phyloP scores from a whole-genome alignment of 1,140 invertebrate species.

The Limonius californicus region DNA sequence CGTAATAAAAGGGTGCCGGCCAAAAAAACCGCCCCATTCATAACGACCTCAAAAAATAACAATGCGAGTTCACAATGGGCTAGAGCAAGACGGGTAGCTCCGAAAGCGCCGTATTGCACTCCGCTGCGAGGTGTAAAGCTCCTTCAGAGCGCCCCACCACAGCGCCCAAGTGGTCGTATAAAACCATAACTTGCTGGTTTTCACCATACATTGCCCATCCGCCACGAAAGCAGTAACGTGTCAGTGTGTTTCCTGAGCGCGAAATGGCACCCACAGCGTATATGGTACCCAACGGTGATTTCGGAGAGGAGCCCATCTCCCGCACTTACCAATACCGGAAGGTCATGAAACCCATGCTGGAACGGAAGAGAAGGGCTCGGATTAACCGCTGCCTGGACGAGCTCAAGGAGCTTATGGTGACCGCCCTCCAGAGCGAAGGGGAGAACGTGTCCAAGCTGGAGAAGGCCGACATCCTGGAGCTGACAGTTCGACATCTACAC shows the following conservation, averaged over 20 bases:
- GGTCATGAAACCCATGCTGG: slow-evolving; percentile 95
- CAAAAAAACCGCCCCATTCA: background rate
- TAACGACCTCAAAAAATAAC: background rate
- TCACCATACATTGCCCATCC: background rate
- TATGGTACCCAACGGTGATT: slow-evolving; percentile 34
- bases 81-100: background rate
- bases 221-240: background rate
- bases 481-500: slow-evolving; percentile 89
- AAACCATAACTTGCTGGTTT: slow-evolving; percentile 7
- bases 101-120: background rate
- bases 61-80: background rate
- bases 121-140: background rate
- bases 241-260: background rate
- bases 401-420: slow-evolving; percentile 88
- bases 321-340: slow-evolving; percentile 88
- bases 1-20: background rate
- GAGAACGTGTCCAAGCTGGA: slow-evolving; percentile 91
- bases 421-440: slow-evolving; percentile 78
- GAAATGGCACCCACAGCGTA: slow-evolving; percentile 41
- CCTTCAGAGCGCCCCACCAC: background rate
- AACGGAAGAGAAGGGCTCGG: slow-evolving; percentile 86
- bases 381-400: slow-evolving; percentile 94
- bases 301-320: slow-evolving; percentile 63
- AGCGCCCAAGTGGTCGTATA: background rate
- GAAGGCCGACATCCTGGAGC: slow-evolving; percentile 94